Evolutionary conservation across 1,140 invertebrate species (phyloP), one percentile per base, ranked within the genome.

Genomic region (Diprion similis): DNA sequence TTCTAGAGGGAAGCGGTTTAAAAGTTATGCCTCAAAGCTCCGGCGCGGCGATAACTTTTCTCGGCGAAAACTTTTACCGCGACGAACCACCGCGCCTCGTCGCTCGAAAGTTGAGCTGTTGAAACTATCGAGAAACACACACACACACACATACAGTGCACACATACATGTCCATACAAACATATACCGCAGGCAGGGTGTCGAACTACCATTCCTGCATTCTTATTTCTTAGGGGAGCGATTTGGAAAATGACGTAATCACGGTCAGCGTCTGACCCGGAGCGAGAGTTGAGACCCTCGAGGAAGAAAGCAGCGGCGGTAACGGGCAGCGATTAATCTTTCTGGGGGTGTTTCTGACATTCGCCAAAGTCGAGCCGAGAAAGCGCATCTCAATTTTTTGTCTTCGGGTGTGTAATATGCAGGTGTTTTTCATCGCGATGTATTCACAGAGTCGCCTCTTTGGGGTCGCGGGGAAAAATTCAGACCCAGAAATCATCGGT

Each of bases 11-110:
- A 59, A 59, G n/a, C 51, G 51, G 51, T 59, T 37, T 59, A 59
- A 59, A 59, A 59, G 51, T 59, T 59, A 59, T 59, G 51, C 51
- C 51, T 59, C n/a, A 59, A 59, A 59, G 51, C 51, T 59, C 51
- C 51, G 51, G 24, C 11, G 51, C 51, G 24, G 11, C n/a, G 51
- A 17, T 15, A 59, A 59, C 51, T 59, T 59, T 59, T 10, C 51
- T 59, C n/a, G 51, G 51, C 24, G 24, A 37, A 7, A 59, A 59
- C 51, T 59, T 59, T 37, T 59, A 13, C 51, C 51, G 51, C 11
- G 51, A 15, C 51, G n/a, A 59, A 59, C 11, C 24, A 37, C 2
- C 24, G 24, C 24, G 24, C 24, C 24, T 59, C n/a, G 51, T 17
- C 11, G 51, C n/a, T 59, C 4, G 4, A 59, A 59, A 59, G 51